Base-by-base conservation (phyloP, 2,888 invertebrate species). In the Ornithoptera alexandrae region DNA sequence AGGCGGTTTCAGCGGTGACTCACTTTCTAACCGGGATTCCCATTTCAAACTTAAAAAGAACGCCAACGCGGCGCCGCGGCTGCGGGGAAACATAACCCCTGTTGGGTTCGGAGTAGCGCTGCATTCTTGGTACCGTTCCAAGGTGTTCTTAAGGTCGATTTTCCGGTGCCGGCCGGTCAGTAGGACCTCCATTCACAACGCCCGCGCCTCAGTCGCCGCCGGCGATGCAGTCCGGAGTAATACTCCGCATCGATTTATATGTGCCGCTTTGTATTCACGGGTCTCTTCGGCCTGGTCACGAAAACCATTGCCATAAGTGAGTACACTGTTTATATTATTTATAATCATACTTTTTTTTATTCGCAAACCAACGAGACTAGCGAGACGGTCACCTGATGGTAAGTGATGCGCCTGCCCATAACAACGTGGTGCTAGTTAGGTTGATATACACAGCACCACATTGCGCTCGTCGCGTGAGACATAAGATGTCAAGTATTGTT, bases 191-290 rank as follows among this genome's bases (percentile, higher is more conserved):
- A 66, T 66, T 66, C 70, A 70, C 5, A 64, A 60, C 59, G 63
- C 17, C 60, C 12, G 39, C 46, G 62, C 12, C 57, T 67, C 56
- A 63, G 59, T 68, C 68, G 60, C 59, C 53, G 53, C 39, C 39
- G 22, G 39, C 30, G 30, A 30, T 3, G 15, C n/a, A 63, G 63
- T 63, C 53, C 18, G 18, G 8, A 63, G 58, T 68, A 36, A 53
- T 64, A 64, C 24, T 24, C 39, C 18, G 24, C 58, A 70, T 69
- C 20, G 65, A 69, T 69, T 65, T 50, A 76, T 30, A 30, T 76
- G 76, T 76, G 75, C 65, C 72, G 73, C 65, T 75, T 69, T 67
- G 68, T 72, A 56, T 72, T 69, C 24, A 71, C 73, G 64, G 72
- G 70, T 0, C 53, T 73, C 50, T 22, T 72, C 39, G 57, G 61